Conservation (phyloP, 2,888 invertebrate genomes). For the Parnassius mnemosyne region DNA sequence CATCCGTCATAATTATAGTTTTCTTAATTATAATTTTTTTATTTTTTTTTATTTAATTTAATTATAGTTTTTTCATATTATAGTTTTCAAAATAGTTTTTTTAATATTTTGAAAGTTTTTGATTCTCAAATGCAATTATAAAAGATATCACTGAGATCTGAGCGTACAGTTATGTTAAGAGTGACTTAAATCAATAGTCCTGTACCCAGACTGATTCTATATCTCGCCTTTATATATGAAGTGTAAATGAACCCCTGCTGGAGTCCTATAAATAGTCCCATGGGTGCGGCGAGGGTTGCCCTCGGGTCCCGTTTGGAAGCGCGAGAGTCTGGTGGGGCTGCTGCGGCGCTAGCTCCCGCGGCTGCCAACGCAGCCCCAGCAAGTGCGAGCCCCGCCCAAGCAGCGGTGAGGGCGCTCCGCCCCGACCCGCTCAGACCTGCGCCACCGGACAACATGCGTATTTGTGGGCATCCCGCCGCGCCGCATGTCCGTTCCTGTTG, state of each 20-base stretch:
- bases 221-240: conserved; percentile 87
- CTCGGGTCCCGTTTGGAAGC: conserved; percentile 50
- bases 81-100: no score
- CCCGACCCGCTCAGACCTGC: conserved; percentile 61
- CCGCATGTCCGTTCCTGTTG: conserved; percentile 63
- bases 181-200: no score
- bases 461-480: conserved; percentile 66
- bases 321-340: conserved; percentile 62
- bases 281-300: conserved; percentile 80
- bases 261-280: conserved; percentile 90
- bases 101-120: no score
- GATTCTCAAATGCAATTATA: no score
- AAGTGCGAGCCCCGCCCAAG: conserved; percentile 60
- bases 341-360: conserved; percentile 58
- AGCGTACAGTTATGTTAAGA: no score
- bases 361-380: conserved; percentile 56
- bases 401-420: conserved; percentile 53
- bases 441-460: conserved; percentile 50
- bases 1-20: no score
- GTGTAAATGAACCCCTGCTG: conserved; percentile 92
- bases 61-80: no score
- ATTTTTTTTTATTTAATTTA: no score
- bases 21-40: no score
- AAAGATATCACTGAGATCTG: no score
- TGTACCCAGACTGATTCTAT: no score